Percentiles rank a stretch among this genome's conserved stretches.
These are phyloP conservation scores for Passerculus sandwichensis DNA, from an alignment of 2,797 vertebrate species.

Conservation along the genomic window DNA sequence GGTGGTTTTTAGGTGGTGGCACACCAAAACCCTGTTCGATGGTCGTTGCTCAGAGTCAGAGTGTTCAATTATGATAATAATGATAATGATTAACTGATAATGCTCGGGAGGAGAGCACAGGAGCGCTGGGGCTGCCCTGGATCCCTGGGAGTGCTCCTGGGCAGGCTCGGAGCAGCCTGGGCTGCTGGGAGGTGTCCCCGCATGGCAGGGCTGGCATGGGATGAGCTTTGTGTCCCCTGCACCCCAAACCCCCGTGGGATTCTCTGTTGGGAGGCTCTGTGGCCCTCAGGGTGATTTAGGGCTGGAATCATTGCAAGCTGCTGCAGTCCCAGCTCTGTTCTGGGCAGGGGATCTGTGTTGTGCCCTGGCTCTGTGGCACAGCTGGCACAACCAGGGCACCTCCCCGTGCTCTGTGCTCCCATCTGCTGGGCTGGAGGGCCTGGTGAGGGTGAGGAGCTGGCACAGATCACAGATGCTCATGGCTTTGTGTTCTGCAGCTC, in stretches of 20 bases:
- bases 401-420: background rate
- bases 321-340: fast-evolving
- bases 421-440: background rate
- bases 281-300: background rate
- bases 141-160: background rate
- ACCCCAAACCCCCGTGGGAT: background rate
- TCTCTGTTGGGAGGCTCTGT: background rate
- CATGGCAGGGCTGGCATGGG: fast-evolving
- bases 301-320: background rate
- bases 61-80: background rate
- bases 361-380: background rate
- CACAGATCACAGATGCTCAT: background rate
- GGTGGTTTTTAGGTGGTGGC: background rate
- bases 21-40: background rate
- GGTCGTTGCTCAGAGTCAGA: fast-evolving
- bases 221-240: background rate
- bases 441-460: background rate
- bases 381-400: background rate
- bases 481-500: background rate
- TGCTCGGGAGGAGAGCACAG: background rate
- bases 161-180: background rate
- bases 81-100: background rate
- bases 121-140: background rate
- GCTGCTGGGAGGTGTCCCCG: fast-evolving
- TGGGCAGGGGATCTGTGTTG: background rate